Conservation (phyloP, 1,140 invertebrate genomes). For the Lepidurus arcticus region DNA sequence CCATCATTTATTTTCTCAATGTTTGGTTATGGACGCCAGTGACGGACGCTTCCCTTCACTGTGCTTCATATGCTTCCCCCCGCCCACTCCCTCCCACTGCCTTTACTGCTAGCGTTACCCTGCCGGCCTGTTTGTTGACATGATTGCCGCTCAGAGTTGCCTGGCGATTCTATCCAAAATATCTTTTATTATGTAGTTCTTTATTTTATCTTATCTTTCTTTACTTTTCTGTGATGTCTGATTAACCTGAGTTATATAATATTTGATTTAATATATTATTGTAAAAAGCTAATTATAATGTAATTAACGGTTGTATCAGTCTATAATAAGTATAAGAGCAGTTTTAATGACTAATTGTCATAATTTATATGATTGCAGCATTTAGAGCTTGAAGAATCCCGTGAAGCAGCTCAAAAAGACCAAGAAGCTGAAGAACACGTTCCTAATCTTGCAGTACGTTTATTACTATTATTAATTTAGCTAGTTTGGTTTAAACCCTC, state of each 20-base stretch:
- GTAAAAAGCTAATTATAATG: neutral
- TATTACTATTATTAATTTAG: neutral
- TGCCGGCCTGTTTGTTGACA: slow-evolving; percentile 3
- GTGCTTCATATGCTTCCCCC: neutral
- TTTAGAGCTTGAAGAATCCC: slow-evolving; percentile 35
- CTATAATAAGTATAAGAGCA: neutral
- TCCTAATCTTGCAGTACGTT: slow-evolving; percentile 36
- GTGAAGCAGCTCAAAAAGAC: slow-evolving; percentile 33
- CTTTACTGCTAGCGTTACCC: neutral
- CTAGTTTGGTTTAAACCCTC: slow-evolving; percentile 30
- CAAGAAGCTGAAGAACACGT: slow-evolving; percentile 36
- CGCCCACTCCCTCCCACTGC: neutral
- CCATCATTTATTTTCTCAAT: slow-evolving; percentile 27
- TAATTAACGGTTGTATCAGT: neutral
- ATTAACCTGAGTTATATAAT: too few relatives aligned
- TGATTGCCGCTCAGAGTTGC: neutral
- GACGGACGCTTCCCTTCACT: slow-evolving; percentile 23
- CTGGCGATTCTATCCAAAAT: neutral
- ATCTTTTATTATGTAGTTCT: neutral
- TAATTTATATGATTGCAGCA: slow-evolving; percentile 34
- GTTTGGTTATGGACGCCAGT: neutral
- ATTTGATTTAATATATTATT: too few relatives aligned
- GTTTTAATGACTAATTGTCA: neutral
- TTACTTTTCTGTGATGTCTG: neutral
- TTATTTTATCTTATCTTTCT: neutral